Evolutionary conservation across 2,888 invertebrate genomes (phyloP), one percentile per base, ranked within the genome.

Genomic region (Adelphocoris suturalis): DNA sequence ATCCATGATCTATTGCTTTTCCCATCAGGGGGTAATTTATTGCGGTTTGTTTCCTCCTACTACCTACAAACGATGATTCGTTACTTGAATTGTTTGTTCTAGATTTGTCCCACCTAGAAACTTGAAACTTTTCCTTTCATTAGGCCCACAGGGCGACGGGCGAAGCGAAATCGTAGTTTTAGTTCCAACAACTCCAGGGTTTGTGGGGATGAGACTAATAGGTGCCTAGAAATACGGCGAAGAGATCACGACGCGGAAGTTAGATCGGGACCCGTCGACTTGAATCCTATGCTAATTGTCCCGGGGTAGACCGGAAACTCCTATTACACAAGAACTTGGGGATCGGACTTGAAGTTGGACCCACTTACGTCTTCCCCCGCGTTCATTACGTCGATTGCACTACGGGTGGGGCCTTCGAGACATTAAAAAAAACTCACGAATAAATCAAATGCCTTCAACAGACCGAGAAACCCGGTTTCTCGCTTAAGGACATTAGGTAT

Each of bases 211-310:
- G 37, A 37, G 2, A 2, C 37, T 7, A 37, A 37, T 37, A 37
- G 37, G 37, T 37, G 37, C 37, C 37, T 37, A 37, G 37, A 37
- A 37, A 37, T 37, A 37, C 37, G 37, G 37, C 37, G 68, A 68
- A 68, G 27, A 68, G 23, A 23, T 23, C 23, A 23, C 23, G 23
- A 23, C 23, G 23, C 23, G 23, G 68, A 23, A 68, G 23, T 23
- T 23, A 23, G 23, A 23, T 23, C 23, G 23, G 9, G 23, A 19
- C 11, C 68, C 23, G 23, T 27, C 68, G 68, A 23, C 68, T 68
- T 68, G 68, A 68, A 68, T 68, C 68, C 68, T 23, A 68, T 68
- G 68, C 68, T 68, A 68, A 68, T 68, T 68, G 68, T 23, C 68
- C 23, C 27, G 68, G 52, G 12, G 16, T 3, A 23, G 68, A 23